Percentiles rank a stretch among this genome's conserved stretches.
Evolutionary conservation across 2,113 vertebrate genomes (phyloP).

Genomic region (Protomyctophum bolini): DNA sequence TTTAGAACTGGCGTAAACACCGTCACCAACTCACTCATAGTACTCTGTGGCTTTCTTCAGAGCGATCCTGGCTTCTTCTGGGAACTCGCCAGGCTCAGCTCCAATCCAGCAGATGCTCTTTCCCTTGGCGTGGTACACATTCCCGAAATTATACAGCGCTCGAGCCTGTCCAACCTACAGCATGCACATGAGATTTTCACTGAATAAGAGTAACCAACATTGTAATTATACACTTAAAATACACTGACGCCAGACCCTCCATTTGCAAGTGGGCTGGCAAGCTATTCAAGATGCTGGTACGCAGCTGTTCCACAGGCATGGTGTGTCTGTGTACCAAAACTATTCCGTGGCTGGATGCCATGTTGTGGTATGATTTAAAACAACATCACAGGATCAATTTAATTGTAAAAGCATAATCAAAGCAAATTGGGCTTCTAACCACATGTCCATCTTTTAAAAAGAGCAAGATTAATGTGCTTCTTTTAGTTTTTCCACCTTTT

Average conservation of each 20-base stretch:
- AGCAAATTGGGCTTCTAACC: not conserved
- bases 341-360: slow-evolving; percentile 26
- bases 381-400: slow-evolving; percentile 26
- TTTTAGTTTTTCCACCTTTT: not conserved
- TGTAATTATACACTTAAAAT: slow-evolving; percentile 76
- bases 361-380: slow-evolving; percentile 21
- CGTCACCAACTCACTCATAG: slow-evolving; percentile 89
- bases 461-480: not conserved
- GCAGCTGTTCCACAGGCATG: not conserved
- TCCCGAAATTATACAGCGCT: slow-evolving; percentile 97
- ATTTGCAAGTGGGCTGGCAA: slow-evolving; percentile 43
- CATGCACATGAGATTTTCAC: slow-evolving; percentile 63
- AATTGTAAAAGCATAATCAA: slow-evolving; percentile 3
- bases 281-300: slow-evolving; percentile 50
- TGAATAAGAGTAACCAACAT: slow-evolving; percentile 52
- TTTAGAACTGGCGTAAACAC: too few relatives aligned
- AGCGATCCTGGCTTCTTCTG: slow-evolving; percentile 88
- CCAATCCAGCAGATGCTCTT: slow-evolving; percentile 91
- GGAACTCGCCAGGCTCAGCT: slow-evolving; percentile 90
- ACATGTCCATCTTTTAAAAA: not conserved
- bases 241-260: slow-evolving; percentile 58
- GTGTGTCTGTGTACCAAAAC: slow-evolving; percentile 15
- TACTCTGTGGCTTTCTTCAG: slow-evolving; percentile 91
- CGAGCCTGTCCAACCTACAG: slow-evolving; percentile 94
- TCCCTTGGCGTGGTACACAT: slow-evolving; percentile 95